Base-by-base conservation (phyloP, 2,888 invertebrate genomes). In the Plemyria rubiginata region DNA sequence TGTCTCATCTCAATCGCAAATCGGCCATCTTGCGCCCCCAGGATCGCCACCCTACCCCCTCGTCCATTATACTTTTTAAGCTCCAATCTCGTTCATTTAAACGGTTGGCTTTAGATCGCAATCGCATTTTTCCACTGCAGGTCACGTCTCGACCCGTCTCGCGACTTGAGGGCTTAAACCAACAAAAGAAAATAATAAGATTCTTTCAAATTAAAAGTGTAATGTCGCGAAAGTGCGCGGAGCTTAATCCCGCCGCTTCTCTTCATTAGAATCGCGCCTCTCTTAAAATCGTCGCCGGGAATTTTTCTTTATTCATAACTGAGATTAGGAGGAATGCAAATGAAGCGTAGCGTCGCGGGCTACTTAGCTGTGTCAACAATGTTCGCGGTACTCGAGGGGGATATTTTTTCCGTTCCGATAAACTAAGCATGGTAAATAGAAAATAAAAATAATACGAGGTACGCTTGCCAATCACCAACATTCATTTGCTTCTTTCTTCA, bases 161-260 rank as follows among this genome's bases (percentile, higher is more conserved):
- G 89, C 87, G 88, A 82, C 84, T 89, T 86, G 88, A 90, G 93
- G 92, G 94, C 94, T 93, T 94, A 94, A 94, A 94, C 94, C 94
- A 94, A 94, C 94, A 94, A 94, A 93, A 94, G 92, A 92, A 92
- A 93, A 93, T 93, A 94, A 94, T 94, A 94, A 94, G 94, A 94
- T 94, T 94, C 94, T 90, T 94, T 94, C 94, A 94, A 94, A 95
- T 95, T 94, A 95, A 95, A 95, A 94, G 94, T 94, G 94, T 94
- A 94, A 94, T 90, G 92, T 92, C 90, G 91, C 86, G 89, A 89
- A 86, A 90, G 86, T 85, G 84, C 85, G 84, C 76, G 77, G 50
- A 32, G 71, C 73, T 74, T 90, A 90, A 90, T 90, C 91, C 92
- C 82, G 67, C 81, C 81, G 79, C 80, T 84, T 79, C 74, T 87